Conservation (phyloP, 2,888 invertebrate species). For the Neocrepidodera transversa region DNA sequence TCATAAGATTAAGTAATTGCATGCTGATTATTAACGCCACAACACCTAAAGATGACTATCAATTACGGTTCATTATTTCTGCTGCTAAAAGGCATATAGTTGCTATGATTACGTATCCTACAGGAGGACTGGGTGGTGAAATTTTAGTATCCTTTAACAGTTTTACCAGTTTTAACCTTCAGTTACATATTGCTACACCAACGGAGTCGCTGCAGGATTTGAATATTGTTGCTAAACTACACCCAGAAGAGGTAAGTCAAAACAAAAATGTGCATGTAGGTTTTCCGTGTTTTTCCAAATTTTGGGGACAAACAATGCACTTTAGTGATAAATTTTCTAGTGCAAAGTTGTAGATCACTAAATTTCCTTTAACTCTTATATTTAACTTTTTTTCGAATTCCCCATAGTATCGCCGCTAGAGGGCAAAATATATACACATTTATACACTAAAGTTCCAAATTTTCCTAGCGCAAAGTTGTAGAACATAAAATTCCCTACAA, state of each 20-base stretch:
- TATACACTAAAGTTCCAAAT: no score
- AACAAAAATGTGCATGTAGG: no score
- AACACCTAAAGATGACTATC: slow-evolving; percentile 73
- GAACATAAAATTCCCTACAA: no score
- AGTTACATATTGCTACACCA: slow-evolving; percentile 76
- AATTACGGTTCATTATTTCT: slow-evolving; percentile 75
- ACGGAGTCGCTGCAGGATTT: slow-evolving; percentile 73
- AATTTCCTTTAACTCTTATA: no score
- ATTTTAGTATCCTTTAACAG: slow-evolving; percentile 69
- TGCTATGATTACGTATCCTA: slow-evolving; percentile 74
- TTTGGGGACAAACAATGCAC: no score
- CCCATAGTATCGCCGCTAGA: no score
- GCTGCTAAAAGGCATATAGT: slow-evolving; percentile 75
- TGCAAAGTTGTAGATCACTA: no score
- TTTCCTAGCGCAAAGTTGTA: no score
- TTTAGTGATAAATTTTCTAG: no score
- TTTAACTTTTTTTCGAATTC: no score
- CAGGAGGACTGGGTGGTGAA: slow-evolving; percentile 75
- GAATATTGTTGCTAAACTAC: slow-evolving; percentile 70
- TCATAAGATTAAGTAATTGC: slow-evolving; percentile 74
- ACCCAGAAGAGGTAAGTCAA: slow-evolving; percentile 68
- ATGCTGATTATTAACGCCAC: slow-evolving; percentile 79
- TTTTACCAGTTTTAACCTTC: slow-evolving; percentile 75
- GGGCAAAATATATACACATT: no score
- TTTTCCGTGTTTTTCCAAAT: no score